These are phyloP conservation scores for Drosophila sucinea DNA, from an alignment of 1,140 invertebrate species.

Conservation along the genomic window DNA sequence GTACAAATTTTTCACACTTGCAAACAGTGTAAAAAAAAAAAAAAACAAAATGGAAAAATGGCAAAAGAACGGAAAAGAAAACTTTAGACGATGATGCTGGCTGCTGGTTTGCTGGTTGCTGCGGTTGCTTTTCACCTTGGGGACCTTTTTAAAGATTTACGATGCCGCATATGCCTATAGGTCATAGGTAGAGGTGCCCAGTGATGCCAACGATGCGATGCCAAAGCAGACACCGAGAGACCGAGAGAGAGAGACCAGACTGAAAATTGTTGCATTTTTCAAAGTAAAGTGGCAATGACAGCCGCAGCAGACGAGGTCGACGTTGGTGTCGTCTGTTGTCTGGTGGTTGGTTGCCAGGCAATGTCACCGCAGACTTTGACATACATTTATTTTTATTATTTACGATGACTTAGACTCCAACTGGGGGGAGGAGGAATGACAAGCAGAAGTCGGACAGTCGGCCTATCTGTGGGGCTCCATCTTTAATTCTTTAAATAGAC, in stretches of 20 bases:
- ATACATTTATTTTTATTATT: constrained; percentile 82
- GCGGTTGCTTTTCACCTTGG: constrained; percentile 64
- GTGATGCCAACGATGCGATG: constrained; percentile 20
- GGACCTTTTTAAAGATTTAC: constrained; percentile 82
- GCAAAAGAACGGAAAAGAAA: constrained; percentile 14
- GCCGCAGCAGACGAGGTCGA: constrained; percentile 23
- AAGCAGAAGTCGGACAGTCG: constrained; percentile 24
- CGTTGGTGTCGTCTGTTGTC: constrained; percentile 37
- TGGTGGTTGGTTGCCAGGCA: constrained; percentile 37
- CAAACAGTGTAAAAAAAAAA: constrained; percentile 34
- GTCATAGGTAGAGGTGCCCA: constrained; percentile 63
- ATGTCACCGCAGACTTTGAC: constrained; percentile 78
- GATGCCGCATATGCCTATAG: constrained; percentile 81
- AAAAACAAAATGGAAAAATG: constrained; percentile 29
- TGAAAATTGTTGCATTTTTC: constrained; percentile 77
- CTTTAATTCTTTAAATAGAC: constrained; percentile 82
- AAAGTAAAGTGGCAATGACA: constrained; percentile 77
- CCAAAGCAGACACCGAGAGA: constrained; percentile 27
- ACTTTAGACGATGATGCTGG: constrained; percentile 31
- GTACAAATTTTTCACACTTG: constrained; percentile 81
- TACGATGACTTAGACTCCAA: constrained; percentile 70
- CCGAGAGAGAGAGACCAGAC: constrained; percentile 62
- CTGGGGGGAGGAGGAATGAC: not conserved
- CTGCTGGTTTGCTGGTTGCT: constrained; percentile 2
- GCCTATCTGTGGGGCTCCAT: constrained; percentile 67